Evolutionary conservation across 2,113 vertebrate genomes (phyloP).

Genomic region (human): GRCh38 chr3:31005001-31005500

Average conservation of each 20-base stretch:
- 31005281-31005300: background rate
- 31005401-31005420: background rate
- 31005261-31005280: rapidly evolving
- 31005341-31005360: background rate
- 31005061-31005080: too few relatives aligned
- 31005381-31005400: background rate
- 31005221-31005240: background rate
- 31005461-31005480: background rate
- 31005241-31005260: background rate
- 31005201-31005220: background rate
- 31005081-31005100: background rate
- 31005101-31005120: background rate
- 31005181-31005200: background rate
- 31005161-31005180: background rate
- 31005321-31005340: background rate
- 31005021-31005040: rapidly evolving
- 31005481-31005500: background rate
- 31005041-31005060: background rate
- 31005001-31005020: background rate
- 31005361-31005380: background rate
- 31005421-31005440: background rate
- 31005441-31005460: too few relatives aligned
- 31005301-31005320: background rate
- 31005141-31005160: background rate
- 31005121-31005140: background rate